phyloP scores from a whole-genome alignment of 2,888 invertebrate genomes.

The Meandrusa payeni region DNA sequence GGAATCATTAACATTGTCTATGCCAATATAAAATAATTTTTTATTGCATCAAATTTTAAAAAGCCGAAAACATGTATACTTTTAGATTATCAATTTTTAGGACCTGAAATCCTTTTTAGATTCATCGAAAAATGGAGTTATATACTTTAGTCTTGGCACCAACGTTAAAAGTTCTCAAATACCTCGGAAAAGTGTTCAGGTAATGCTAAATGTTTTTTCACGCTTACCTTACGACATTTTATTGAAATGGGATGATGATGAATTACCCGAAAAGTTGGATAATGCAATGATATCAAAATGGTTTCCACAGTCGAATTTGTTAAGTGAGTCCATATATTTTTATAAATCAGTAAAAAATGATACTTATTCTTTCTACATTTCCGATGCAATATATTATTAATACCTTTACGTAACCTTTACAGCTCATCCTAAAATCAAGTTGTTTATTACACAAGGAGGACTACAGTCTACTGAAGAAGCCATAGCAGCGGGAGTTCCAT shows the following conservation, averaged over 20 bases:
- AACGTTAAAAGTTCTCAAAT: slow-evolving; percentile 32
- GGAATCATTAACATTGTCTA: too few relatives aligned
- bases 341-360: too few relatives aligned
- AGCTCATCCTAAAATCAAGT: slow-evolving; percentile 66
- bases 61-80: too few relatives aligned
- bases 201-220: slow-evolving; percentile 48
- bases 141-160: slow-evolving; percentile 51
- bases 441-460: slow-evolving; percentile 62
- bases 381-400: too few relatives aligned
- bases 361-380: too few relatives aligned
- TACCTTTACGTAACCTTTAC: too few relatives aligned
- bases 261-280: slow-evolving; percentile 35
- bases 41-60: too few relatives aligned
- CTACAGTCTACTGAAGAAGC: slow-evolving; percentile 65
- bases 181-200: slow-evolving; percentile 1
- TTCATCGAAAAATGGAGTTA: slow-evolving; percentile 47
- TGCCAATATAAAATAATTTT: too few relatives aligned
- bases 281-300: slow-evolving; percentile 40
- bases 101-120: slow-evolving; percentile 50
- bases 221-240: slow-evolving; percentile 54
- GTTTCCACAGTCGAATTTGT: slow-evolving; percentile 33
- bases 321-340: slow-evolving; percentile 33
- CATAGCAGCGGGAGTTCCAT: slow-evolving; percentile 52
- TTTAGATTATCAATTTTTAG: too few relatives aligned
- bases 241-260: slow-evolving; percentile 57